Evolutionary conservation across 2,888 invertebrate species (phyloP).

Genomic region (Glyphotaelius pellucidus): DNA sequence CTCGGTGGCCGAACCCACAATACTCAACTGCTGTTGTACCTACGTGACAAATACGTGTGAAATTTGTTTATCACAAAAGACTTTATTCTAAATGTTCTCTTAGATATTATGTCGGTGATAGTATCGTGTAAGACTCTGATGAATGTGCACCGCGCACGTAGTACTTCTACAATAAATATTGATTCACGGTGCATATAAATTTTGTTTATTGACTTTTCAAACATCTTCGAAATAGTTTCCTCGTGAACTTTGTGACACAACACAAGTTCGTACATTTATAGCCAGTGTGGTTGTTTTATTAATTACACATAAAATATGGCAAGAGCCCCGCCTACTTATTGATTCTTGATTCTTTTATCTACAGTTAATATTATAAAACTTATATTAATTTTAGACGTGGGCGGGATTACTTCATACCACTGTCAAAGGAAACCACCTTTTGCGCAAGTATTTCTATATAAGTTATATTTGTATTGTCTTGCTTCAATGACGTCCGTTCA

Average conservation of each 20-base stretch:
- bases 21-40: neutral
- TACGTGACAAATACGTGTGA: neutral
- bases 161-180: neutral
- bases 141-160: neutral
- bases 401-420: neutral
- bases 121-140: neutral
- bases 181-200: neutral
- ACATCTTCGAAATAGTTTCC: neutral
- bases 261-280: neutral
- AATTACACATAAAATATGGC: neutral
- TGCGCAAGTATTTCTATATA: neutral
- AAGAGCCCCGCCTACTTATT: neutral
- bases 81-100: neutral
- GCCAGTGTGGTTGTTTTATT: neutral
- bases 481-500: neutral
- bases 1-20: neutral
- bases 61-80: neutral
- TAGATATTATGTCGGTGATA: neutral
- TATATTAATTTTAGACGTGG: neutral
- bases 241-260: neutral
- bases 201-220: neutral
- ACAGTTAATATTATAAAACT: neutral
- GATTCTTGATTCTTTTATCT: neutral
- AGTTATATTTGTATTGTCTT: neutral
- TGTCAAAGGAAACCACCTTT: neutral